Evolutionary conservation across 2,888 invertebrate species (phyloP).

Genomic region (Macrosiphum euphorbiae): DNA sequence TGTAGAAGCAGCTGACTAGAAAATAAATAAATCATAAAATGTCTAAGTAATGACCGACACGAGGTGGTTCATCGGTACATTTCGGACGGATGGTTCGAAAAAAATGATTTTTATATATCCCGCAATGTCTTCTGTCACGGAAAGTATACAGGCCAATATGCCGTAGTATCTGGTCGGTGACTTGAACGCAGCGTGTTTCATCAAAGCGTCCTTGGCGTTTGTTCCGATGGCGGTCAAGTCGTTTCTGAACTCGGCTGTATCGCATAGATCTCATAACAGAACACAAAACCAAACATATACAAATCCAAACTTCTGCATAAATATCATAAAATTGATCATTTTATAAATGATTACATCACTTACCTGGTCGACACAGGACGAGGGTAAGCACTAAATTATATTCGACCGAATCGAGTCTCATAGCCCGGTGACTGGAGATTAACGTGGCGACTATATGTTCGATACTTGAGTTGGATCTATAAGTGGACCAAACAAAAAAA

Average conservation of each 20-base stretch:
- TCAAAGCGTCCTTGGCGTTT: conserved; percentile 52
- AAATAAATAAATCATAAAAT: background rate
- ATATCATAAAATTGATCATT: background rate
- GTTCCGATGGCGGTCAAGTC: conserved; percentile 3
- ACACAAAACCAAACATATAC: background rate
- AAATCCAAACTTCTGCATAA: background rate
- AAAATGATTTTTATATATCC: conserved; percentile 42
- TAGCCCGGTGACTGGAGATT: conserved; percentile 54
- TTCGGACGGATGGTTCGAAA: conserved; percentile 49
- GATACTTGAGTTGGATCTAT: conserved; percentile 34
- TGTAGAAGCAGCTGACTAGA: background rate
- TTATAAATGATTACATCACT: background rate
- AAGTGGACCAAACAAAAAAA: background rate
- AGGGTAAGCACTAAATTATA: conserved; percentile 67
- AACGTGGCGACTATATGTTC: conserved; percentile 45
- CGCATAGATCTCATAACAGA: conserved; percentile 31
- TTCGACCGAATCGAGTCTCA: conserved; percentile 67
- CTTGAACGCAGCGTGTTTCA: conserved; percentile 44
- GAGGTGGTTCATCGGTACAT: conserved; percentile 55
- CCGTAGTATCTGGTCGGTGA: conserved; percentile 57
- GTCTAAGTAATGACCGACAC: conserved; percentile 45
- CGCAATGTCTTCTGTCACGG: conserved; percentile 44
- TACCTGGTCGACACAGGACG: conserved; percentile 67
- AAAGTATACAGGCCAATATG: conserved; percentile 44
- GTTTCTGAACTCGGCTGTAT: conserved; percentile 15